Percentiles rank a stretch among this genome's conserved stretches.
phyloP scores from a whole-genome alignment of 2,113 vertebrate species.

The Patagioenas fasciata region DNA sequence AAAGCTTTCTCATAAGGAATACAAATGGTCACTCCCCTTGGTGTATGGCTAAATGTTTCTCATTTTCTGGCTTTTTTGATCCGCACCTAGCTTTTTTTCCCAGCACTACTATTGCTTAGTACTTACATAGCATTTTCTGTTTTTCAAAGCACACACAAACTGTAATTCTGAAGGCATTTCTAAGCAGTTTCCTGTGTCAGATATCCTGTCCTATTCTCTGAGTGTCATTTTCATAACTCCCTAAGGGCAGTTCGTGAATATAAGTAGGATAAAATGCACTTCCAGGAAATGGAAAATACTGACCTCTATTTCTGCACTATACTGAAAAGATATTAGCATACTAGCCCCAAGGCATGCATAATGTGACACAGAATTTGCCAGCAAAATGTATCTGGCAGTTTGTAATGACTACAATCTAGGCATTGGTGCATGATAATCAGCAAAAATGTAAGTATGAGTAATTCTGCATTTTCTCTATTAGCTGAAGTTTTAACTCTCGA shows the following conservation, averaged over 20 bases:
- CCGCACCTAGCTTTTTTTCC: not conserved
- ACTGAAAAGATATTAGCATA: slow-evolving; percentile 32
- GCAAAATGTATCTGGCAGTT: not conserved
- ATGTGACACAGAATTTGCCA: slow-evolving; percentile 15
- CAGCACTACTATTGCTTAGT: not conserved
- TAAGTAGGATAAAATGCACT: slow-evolving; percentile 50
- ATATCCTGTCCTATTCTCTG: slow-evolving; percentile 37
- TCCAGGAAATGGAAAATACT: slow-evolving; percentile 69
- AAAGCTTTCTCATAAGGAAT: not conserved
- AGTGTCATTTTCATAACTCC: slow-evolving; percentile 64
- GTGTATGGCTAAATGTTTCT: not conserved
- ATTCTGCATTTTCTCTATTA: not conserved
- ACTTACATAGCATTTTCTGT: slow-evolving; percentile 18
- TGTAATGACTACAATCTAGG: not conserved
- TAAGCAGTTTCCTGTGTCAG: slow-evolving; percentile 60
- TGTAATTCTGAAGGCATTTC: slow-evolving; percentile 42
- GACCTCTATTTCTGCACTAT: slow-evolving; percentile 42
- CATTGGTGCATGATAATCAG: not conserved
- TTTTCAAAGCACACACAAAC: slow-evolving; percentile 36
- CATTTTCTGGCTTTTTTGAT: not conserved
- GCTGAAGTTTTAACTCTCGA: not conserved
- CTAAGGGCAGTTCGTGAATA: slow-evolving; percentile 43
- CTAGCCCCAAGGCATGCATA: not conserved
- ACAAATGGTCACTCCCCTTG: not conserved
- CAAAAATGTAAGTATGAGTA: not conserved